Percentiles rank a stretch among this genome's conserved stretches.
phyloP scores from a whole-genome alignment of 1,140 invertebrate genomes.

The Pseudomyrmex pallidus region DNA sequence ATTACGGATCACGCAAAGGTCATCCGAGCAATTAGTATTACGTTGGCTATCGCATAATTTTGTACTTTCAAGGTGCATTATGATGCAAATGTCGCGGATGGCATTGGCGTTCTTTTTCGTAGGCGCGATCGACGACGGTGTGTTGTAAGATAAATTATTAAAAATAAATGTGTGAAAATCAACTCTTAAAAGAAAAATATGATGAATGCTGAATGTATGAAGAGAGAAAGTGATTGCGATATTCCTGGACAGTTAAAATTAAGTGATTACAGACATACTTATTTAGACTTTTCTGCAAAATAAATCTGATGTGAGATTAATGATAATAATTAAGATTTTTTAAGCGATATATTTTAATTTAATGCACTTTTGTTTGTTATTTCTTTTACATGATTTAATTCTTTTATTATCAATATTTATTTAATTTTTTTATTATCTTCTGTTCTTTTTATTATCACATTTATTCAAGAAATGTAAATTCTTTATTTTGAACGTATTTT shows the following conservation, averaged over 20 bases:
- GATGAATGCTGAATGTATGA: not conserved
- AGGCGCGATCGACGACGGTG: not conserved
- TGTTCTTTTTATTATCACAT: not conserved
- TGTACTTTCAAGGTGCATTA: constrained; percentile 58
- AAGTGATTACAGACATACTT: not conserved
- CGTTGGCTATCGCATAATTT: constrained; percentile 68
- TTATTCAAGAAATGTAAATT: not conserved
- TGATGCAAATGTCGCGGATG: constrained; percentile 36
- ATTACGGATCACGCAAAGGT: constrained; percentile 77
- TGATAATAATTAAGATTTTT: constrained; percentile 10
- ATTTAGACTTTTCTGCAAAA: not conserved
- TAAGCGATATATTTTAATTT: not conserved
- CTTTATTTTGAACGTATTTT: not conserved
- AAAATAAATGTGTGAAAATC: too few relatives aligned
- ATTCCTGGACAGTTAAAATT: constrained; percentile 18
- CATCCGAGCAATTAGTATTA: constrained; percentile 73
- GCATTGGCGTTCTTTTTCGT: not conserved
- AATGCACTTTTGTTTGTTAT: not conserved
- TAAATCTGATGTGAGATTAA: not conserved
- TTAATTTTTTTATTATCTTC: not conserved
- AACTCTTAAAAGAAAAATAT: too few relatives aligned
- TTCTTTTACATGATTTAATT: constrained; percentile 1
- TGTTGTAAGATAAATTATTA: not conserved
- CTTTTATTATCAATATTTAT: not conserved
- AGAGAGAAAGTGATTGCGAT: constrained; percentile 13